Base-by-base conservation (phyloP, 2,888 invertebrate species). In the Chaetoderma sp. region DNA sequence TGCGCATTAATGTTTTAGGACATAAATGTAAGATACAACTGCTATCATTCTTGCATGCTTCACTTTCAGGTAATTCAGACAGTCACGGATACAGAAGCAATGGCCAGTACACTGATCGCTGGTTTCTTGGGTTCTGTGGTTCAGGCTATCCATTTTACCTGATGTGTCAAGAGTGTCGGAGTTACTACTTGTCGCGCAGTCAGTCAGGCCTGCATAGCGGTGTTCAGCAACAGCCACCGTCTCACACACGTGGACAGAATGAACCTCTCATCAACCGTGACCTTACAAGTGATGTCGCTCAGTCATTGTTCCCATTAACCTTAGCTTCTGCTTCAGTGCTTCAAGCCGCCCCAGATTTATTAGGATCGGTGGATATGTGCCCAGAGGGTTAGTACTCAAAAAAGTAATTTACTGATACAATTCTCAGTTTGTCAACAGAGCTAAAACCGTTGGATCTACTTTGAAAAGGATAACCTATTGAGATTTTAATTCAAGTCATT, bases 121-220 rank as follows among this genome's bases (percentile, higher is more conserved):
- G 72, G 87, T 80, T 78, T 68, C 81, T 88, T 59, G 89, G 88
- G 2, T 84, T 83, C 57, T 90, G 90, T 75, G 90, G 90, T 23
- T 87, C 88, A 63, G 79, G 82, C 74, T 87, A 86, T 60, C 85
- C 86, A 21, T 86, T 83, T 71, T 89, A 89, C 73, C 79, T 89
- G 56, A 81, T 90, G 73, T 90, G 90, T 74, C 86, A 84, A 47
- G 85, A 86, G 27, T 90, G 90, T 72, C 86, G 88, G 57, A 87
- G 87, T 44, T 88, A 88, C 68, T 88, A 89, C 75, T 81, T 80
- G 52, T 66, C 65, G 36, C 68, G 65, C 56, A 64, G 52, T 30
- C n/a, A n/a, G n/a, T n/a, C n/a, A n/a, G n/a, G n/a, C n/a, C n/a
- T n/a, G n/a, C 57, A 28, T 6, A 27, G n/a, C 23, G 10, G 6